Evolutionary conservation across 2,888 invertebrate species (phyloP), one percentile per base, ranked within the genome.

Genomic region (Eristalinus aeneus): DNA sequence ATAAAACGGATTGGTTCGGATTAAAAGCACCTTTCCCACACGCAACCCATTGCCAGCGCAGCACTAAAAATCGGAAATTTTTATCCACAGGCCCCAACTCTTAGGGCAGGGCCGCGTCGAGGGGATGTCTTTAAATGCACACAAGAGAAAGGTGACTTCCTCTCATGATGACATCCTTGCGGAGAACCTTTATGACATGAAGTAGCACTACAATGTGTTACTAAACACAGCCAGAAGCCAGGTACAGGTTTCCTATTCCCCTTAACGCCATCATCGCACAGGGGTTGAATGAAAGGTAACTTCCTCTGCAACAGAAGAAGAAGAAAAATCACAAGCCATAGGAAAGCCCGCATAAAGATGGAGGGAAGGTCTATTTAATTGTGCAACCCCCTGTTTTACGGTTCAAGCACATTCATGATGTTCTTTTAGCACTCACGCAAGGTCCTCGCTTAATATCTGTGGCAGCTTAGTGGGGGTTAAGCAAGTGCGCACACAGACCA

Each of bases 121-220:
- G 27, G 27, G 27, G 46, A 16, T 8, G 39, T n/a, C 39, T 46
- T 46, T 46, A 46, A 16, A n/a, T n/a, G 39, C n/a, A n/a, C 39
- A 16, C 39, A 56, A n/a, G 2, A 56, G 39, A 11, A 36, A 27
- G 46, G n/a, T 10, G 72, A 20, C 23, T 60, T 60, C 68, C 54
- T 65, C 53, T 39, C 22, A 39, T 65, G 46, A 69, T 75, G 75
- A 81, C 75, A 81, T 65, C 75, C 75, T 81, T 81, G 69, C 69
- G 67, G 69, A 23, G 67, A 80, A 81, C 69, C 64, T 84, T 80
- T 84, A 75, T 75, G 80, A 75, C 80, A 80, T 68, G n/a, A 84
- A 84, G 75, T 71, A 80, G 69, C 71, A 80, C 79, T 69, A 58
- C 58, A 63, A 71, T 75, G 80, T 80, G 80, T 80, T 84, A 46